These are phyloP conservation scores for Otus sunia DNA, from an alignment of 2,113 vertebrate species.

Conservation along the genomic window DNA sequence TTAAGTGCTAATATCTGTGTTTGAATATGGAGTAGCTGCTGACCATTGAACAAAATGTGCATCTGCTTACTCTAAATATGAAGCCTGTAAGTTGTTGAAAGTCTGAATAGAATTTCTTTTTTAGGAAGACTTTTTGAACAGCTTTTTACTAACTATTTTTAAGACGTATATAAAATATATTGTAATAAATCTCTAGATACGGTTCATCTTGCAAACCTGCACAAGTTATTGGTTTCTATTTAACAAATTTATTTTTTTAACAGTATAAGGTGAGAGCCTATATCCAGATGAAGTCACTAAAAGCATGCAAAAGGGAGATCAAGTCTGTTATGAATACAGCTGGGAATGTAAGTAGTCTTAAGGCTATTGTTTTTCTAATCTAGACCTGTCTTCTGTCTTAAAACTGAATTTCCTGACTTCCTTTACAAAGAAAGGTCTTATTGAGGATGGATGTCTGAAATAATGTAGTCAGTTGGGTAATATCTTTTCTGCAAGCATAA, in stretches of 20 bases:
- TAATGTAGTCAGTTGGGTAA: neutral
- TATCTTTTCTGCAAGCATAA: neutral
- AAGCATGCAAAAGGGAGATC: conserved; percentile 97
- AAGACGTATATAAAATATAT: neutral
- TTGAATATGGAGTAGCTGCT: neutral
- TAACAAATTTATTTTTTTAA: neutral
- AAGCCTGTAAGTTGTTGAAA: neutral
- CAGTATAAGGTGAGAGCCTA: conserved; percentile 98
- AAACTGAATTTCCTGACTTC: neutral
- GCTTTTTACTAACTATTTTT: neutral
- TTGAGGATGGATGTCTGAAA: neutral
- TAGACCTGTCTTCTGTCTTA: neutral
- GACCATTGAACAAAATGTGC: neutral
- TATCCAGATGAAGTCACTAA: conserved; percentile 97
- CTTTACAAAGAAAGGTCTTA: neutral
- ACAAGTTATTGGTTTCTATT: neutral
- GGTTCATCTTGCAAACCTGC: neutral
- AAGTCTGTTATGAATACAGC: conserved; percentile 99
- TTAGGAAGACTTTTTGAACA: neutral
- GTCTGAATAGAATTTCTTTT: neutral
- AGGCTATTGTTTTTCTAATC: neutral
- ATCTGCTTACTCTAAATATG: neutral
- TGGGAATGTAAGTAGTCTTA: conserved; percentile 88
- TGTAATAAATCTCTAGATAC: neutral
- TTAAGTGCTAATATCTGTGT: neutral